These are phyloP conservation scores for Axis porcinus DNA, from an alignment of 2,113 vertebrate species.

Conservation along the genomic window DNA sequence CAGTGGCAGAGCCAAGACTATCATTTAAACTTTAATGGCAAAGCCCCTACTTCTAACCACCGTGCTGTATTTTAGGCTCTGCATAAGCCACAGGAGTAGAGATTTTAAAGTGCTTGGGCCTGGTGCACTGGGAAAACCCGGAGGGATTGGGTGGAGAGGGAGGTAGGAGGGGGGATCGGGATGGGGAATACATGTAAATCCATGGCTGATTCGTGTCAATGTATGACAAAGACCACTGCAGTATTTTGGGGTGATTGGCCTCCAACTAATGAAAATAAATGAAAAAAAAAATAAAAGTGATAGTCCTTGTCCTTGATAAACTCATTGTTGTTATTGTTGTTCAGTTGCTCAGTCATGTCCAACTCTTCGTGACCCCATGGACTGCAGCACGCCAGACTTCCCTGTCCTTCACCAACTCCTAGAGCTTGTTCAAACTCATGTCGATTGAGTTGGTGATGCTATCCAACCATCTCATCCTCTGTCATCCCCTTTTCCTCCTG, in stretches of 20 bases:
- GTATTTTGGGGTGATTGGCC: too few relatives aligned
- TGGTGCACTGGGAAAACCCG: too few relatives aligned
- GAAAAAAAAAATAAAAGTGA: too few relatives aligned
- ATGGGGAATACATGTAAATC: too few relatives aligned
- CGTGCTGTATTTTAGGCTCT: background rate
- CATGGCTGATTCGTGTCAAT: too few relatives aligned
- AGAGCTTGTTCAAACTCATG: background rate
- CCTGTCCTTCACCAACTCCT: background rate
- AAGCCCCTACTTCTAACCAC: background rate
- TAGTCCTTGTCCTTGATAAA: background rate
- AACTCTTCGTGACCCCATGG: background rate
- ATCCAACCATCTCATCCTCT: background rate
- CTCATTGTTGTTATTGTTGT: background rate
- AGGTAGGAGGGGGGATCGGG: too few relatives aligned
- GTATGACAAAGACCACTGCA: too few relatives aligned
- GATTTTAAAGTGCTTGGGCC: too few relatives aligned
- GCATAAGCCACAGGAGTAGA: background rate
- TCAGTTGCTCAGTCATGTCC: background rate
- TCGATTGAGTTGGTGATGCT: background rate
- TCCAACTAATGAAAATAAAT: too few relatives aligned
- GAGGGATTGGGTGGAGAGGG: too few relatives aligned
- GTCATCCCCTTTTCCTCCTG: background rate
- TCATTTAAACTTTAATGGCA: background rate
- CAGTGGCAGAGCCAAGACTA: background rate
- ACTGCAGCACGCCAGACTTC: background rate